Base-by-base conservation (phyloP, 2,888 invertebrate species). In the Gisinianus flammeolus region DNA sequence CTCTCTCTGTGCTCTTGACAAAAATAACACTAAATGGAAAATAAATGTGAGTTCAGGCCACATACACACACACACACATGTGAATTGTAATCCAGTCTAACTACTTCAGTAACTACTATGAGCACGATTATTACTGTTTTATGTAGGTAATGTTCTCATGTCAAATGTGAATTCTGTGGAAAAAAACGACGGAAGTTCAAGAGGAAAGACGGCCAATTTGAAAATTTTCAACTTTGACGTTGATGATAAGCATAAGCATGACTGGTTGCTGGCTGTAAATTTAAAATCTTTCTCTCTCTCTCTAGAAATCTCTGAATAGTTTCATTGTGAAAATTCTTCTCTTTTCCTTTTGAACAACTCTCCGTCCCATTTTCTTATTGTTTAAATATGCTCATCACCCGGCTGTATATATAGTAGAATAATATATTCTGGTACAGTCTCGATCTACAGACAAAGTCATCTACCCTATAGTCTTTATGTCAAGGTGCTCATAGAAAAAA, bases 361-460 rank as follows among this genome's bases (percentile, higher is more conserved):
- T 24, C 62, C 26, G 62, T 62, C 62, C 62, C 62, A 62, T 62
- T 62, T 62, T 62, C 62, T 62, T 62, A 62, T 62, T 62, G 26
- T 62, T 62, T 24, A 62, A 62, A 5, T 62, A 62, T 24, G 62
- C 26, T 62, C 62, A 62, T 5, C 24, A 62, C 24, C 62, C 12
- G 24, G 1, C 22, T 24, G 62, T 62, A 62, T 62, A 62, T 24
- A 24, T 24, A 62, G 35, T 35, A 35, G 12, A 35, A 5, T 35
- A 35, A 8, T 35, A 5, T 35, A 8, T 35, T 8, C 35, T 35
- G 6, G 5, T 35, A 35, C 35, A n/a, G 35, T 35, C 35, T 8
- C 12, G 12, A 5, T 35, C 35, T 35, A 35, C 35, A 35, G 35
- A 35, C 35, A 35, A 35, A 35, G 24, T 22, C 62, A 62, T 62